phyloP scores from a whole-genome alignment of 2,797 vertebrate species.

The Crocodylus rhombifer region DNA sequence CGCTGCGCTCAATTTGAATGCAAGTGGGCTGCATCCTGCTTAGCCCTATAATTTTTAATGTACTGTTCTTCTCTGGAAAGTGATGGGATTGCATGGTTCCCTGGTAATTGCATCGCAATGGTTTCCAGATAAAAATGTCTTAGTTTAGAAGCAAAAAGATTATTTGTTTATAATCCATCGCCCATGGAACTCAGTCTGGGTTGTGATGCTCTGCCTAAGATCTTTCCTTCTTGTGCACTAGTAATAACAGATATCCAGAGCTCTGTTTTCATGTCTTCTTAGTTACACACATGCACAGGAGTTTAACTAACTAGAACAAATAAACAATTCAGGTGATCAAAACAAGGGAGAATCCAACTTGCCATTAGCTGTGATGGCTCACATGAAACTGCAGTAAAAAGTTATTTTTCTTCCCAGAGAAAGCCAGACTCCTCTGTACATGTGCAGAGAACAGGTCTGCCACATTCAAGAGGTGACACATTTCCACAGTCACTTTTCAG shows the following conservation, averaged over 20 bases:
- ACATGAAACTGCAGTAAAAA: not conserved
- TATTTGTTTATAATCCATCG: not conserved
- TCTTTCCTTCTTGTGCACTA: not conserved
- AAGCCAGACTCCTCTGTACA: not conserved
- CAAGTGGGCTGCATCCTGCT: constrained; percentile 18
- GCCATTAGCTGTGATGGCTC: not conserved
- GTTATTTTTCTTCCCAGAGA: not conserved
- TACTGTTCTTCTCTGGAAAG: not conserved
- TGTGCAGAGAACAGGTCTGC: not conserved
- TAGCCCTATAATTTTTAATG: constrained; percentile 4
- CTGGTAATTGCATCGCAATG: not conserved
- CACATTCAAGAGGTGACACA: not conserved
- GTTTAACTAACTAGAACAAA: not conserved
- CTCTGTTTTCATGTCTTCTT: not conserved
- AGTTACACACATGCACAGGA: not conserved
- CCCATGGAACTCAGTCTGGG: not conserved
- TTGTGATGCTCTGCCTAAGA: not conserved
- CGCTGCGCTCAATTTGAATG: not conserved
- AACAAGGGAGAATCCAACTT: rapidly evolving
- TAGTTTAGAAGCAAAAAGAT: not conserved
- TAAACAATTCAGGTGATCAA: not conserved
- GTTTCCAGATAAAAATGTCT: constrained; percentile 28
- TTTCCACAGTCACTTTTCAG: not conserved
- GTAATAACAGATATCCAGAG: no score
- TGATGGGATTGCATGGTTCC: not conserved